phyloP scores from a whole-genome alignment of 1,140 invertebrate genomes.

The Orius laevigatus region DNA sequence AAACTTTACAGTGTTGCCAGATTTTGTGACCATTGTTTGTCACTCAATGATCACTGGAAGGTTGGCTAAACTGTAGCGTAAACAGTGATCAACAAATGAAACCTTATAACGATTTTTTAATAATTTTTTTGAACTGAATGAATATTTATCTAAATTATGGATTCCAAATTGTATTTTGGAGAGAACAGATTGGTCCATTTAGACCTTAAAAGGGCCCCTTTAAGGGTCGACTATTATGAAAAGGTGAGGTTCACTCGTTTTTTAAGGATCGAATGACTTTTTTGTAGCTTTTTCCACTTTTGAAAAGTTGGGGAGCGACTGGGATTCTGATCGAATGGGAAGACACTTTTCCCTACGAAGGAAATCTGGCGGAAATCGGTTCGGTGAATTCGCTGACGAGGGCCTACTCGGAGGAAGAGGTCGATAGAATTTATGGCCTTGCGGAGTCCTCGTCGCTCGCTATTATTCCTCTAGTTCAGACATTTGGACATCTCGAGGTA shows the following conservation, averaged over 20 bases:
- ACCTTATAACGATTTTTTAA: too few relatives aligned
- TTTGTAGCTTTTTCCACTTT: constrained; percentile 36
- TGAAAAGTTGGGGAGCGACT: constrained; percentile 54
- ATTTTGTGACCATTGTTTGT: too few relatives aligned
- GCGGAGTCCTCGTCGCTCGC: constrained; percentile 47
- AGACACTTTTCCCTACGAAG: constrained; percentile 76
- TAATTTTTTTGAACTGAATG: too few relatives aligned
- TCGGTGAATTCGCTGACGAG: constrained; percentile 36
- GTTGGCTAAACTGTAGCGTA: too few relatives aligned
- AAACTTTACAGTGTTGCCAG: too few relatives aligned
- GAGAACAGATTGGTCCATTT: constrained; percentile 42
- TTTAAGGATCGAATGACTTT: constrained; percentile 9
- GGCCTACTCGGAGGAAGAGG: constrained; percentile 46
- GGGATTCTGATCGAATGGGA: constrained; percentile 83
- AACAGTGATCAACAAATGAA: too few relatives aligned
- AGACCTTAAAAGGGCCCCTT: constrained; percentile 60
- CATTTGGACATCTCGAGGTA: constrained; percentile 83
- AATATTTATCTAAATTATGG: constrained; percentile 10
- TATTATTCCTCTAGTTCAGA: constrained; percentile 86
- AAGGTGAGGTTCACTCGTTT: constrained; percentile 30
- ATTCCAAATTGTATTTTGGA: constrained; percentile 2
- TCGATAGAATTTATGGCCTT: constrained; percentile 36
- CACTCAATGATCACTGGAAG: too few relatives aligned
- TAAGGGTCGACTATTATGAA: constrained; percentile 46
- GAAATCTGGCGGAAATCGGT: constrained; percentile 42